Evolutionary conservation across 2,888 invertebrate genomes (phyloP).

Genomic region (Spatulosminthurus flaviceps): DNA sequence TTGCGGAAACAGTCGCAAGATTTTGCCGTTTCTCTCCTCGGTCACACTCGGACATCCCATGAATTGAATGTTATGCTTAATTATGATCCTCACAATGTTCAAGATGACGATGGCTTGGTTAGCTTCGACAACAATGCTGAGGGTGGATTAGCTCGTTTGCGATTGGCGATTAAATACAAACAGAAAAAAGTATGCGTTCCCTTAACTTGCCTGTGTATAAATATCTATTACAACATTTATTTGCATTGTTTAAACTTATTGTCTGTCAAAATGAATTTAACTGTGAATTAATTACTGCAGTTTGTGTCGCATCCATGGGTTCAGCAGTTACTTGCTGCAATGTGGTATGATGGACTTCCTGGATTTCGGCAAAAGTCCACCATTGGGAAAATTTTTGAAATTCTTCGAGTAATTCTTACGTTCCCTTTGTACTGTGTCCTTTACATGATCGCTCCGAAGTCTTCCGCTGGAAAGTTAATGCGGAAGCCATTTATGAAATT

Average conservation of each 20-base stretch:
- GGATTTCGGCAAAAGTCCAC: constrained; percentile 87
- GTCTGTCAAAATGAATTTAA: background rate
- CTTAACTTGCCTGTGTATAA: too few species aligned
- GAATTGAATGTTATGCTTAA: constrained; percentile 96
- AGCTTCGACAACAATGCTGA: constrained; percentile 83
- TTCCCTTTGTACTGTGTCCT: constrained; percentile 88
- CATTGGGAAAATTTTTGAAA: constrained; percentile 65
- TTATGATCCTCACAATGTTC: constrained; percentile 68
- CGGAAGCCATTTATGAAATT: constrained; percentile 97
- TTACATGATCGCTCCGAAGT: constrained; percentile 87
- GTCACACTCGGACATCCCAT: constrained; percentile 90
- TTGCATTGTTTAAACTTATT: background rate
- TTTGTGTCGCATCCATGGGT: constrained; percentile 72
- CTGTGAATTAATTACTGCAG: constrained; percentile 64
- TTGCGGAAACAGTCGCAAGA: constrained; percentile 82
- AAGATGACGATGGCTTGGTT: constrained; percentile 79
- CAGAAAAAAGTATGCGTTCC: constrained; percentile 93
- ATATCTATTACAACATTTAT: too few species aligned
- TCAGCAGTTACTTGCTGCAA: constrained; percentile 69
- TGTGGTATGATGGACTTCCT: constrained; percentile 80
- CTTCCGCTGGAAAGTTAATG: constrained; percentile 81
- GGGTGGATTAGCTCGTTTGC: constrained; percentile 82
- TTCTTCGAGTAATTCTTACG: constrained; percentile 65
- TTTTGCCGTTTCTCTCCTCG: constrained; percentile 88
- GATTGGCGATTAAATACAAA: constrained; percentile 94